Conservation (phyloP, 2,888 invertebrate genomes). For the Adelognathus sp. region DNA sequence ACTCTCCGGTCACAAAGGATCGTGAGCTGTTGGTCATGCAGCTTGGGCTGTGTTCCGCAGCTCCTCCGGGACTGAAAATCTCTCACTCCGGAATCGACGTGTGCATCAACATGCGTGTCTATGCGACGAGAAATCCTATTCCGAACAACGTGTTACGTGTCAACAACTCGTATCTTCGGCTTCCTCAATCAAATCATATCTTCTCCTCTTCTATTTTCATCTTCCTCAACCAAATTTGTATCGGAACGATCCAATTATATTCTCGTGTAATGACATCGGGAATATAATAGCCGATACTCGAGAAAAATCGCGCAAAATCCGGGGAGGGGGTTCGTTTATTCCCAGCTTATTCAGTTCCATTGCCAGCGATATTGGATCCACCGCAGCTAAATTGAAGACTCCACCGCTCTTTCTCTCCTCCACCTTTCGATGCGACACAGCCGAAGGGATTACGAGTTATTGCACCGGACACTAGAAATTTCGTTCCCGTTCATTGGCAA, state of each 20-base stretch:
- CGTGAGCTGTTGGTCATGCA: conserved; percentile 37
- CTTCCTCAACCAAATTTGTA: not conserved
- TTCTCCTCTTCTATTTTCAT: not conserved
- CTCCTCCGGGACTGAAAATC: conserved; percentile 6
- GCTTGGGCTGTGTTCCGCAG: conserved; percentile 17
- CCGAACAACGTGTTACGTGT: not conserved
- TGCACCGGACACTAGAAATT: not conserved
- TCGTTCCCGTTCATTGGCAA: conserved; percentile 14
- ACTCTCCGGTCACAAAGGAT: conserved; percentile 32
- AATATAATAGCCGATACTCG: not conserved
- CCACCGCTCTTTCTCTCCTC: not conserved
- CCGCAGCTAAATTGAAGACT: not conserved
- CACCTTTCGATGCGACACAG: not conserved
- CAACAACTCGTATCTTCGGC: not conserved
- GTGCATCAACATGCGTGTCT: not conserved
- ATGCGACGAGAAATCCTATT: not conserved
- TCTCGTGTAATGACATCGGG: not conserved
- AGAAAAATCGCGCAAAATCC: not conserved
- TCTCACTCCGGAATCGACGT: not conserved
- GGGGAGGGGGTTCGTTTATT: not conserved
- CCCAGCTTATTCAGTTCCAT: not conserved
- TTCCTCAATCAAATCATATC: not conserved
- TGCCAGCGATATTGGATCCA: not conserved
- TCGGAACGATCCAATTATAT: not conserved
- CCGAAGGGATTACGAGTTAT: conserved; percentile 8